phyloP scores from a whole-genome alignment of 2,797 vertebrate species.

The Periparus ater region DNA sequence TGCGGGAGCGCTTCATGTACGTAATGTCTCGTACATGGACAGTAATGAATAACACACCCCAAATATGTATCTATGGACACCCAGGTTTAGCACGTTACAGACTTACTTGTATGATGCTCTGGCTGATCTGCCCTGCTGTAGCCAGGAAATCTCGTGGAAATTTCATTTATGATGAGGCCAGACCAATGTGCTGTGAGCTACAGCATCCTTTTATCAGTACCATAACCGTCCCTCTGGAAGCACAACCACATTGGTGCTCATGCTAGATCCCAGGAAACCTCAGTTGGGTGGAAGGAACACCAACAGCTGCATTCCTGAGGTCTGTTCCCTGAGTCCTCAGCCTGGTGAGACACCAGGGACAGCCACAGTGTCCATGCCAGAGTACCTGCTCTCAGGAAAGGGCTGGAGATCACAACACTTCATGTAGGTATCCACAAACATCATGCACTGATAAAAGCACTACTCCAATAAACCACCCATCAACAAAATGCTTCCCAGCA shows the following conservation, averaged over 20 bases:
- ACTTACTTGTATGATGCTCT: background rate
- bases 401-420: background rate
- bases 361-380: background rate
- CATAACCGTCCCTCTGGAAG: background rate
- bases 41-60: background rate
- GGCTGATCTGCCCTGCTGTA: background rate
- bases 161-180: background rate
- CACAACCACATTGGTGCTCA: background rate
- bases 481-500: conserved; percentile 6
- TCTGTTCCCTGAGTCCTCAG: background rate
- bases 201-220: background rate
- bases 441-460: background rate
- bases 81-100: background rate
- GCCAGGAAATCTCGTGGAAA: background rate
- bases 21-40: background rate
- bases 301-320: background rate
- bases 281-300: background rate
- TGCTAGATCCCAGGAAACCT: background rate
- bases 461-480: background rate
- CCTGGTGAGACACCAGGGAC: background rate
- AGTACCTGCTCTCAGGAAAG: background rate
- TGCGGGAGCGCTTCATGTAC: background rate
- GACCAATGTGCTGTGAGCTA: background rate
- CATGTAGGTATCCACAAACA: background rate
- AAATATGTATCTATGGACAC: background rate